These are phyloP conservation scores for Pao palembangensis DNA, from an alignment of 2,113 vertebrate genomes.

Conservation along the genomic window DNA sequence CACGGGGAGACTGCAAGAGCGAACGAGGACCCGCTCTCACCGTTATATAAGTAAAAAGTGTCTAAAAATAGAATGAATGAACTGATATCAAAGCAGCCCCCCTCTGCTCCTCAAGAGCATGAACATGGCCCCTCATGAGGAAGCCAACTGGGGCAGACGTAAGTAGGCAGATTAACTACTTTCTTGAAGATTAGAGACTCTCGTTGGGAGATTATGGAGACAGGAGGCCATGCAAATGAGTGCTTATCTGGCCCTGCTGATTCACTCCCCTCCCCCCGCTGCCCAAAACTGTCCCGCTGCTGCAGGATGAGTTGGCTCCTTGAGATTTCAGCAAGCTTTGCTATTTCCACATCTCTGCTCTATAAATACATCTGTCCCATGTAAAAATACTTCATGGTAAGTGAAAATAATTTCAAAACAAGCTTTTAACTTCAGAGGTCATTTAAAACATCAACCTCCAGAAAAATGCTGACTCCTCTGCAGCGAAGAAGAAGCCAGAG, in stretches of 20 bases:
- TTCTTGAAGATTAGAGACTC: conserved; percentile 60
- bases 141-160: conserved; percentile 37
- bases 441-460: no score
- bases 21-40: neutral
- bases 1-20: neutral
- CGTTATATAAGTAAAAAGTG: neutral
- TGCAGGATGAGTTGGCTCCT: conserved; percentile 51
- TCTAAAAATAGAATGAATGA: conserved; percentile 4
- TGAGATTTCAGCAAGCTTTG: conserved; percentile 47
- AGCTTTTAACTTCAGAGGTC: no score
- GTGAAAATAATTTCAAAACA: neutral
- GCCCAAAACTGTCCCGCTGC: conserved; percentile 43
- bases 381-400: conserved; percentile 8
- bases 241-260: conserved; percentile 60
- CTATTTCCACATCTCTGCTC: conserved; percentile 10
- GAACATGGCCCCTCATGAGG: conserved; percentile 31
- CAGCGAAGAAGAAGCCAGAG: neutral
- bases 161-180: conserved; percentile 60
- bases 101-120: conserved; percentile 7
- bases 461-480: no score
- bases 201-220: conserved; percentile 54
- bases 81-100: conserved; percentile 21
- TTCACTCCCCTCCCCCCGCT: conserved; percentile 39
- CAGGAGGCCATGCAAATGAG: conserved; percentile 46
- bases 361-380: conserved; percentile 44